Evolutionary conservation across 1,140 invertebrate species (phyloP), one percentile per base, ranked within the genome.

Genomic region (Aphaenogaster floridana): DNA sequence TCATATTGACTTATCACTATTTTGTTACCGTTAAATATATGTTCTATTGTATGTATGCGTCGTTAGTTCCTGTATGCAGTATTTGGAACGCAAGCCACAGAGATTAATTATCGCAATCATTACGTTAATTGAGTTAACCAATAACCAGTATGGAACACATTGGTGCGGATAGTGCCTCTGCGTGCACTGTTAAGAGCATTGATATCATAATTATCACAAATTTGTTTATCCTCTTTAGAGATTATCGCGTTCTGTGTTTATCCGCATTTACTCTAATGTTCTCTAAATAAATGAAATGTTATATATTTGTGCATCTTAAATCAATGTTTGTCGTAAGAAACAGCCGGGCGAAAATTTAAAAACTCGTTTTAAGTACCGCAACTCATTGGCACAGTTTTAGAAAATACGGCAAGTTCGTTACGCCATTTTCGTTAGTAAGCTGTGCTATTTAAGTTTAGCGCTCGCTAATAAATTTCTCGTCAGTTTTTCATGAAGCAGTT

Each of bases 101-200:
- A 74, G 80, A 84, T 84, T 84, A 76, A 84, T 84, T 84, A 74
- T 84, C 42, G 52, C 80, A 84, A 74, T 84, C 52, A 84, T 84
- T 84, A 76, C 34, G 42, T 50, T 84, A 84, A 84, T 84, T 50
- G 54, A 84, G 80, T 84, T 84, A 84, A 84, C 80, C 54, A 74
- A 84, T 76, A 74, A 83, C 80, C 54, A 59, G 17, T 72, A 74
- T 83, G 69, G 61, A 83, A 48, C 54, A 61, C 69, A 74, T n/a
- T 72, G 42, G 39, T 50, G 79, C 64, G 21, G 64, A 81, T 81
- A 52, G 80, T 59, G 52, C 59, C 42, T n/a, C 45, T 74, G 45
- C 7, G 42, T 28, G 68, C n/a, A 74, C 39, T 71, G 66, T 72
- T 81, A 81, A 81, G 64, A 45, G 66, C 79, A 34, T 54, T 59